Conservation (phyloP, 2,113 vertebrate species). For the Cynocephalus volans region DNA sequence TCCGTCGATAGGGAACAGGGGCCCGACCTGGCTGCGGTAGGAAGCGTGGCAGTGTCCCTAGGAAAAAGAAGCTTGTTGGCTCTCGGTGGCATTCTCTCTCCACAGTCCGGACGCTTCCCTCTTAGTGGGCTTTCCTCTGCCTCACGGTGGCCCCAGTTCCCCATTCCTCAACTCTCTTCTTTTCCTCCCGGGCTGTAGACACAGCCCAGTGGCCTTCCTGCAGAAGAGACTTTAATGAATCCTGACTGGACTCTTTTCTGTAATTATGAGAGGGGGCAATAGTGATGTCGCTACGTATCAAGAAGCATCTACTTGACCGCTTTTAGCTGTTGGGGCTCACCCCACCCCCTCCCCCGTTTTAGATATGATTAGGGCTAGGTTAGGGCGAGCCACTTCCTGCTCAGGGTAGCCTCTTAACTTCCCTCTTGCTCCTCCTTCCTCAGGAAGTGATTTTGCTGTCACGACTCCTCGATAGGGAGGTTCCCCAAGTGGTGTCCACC, state of each 20-base stretch:
- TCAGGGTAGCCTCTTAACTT: slow-evolving; percentile 77
- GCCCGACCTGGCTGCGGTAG: neutral
- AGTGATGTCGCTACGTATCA: slow-evolving; percentile 2
- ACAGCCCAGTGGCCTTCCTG: neutral
- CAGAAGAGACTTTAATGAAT: neutral
- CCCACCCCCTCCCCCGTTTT: slow-evolving; percentile 55
- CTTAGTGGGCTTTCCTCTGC: slow-evolving; percentile 57
- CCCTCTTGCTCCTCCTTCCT: slow-evolving; percentile 81
- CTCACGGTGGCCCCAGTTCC: slow-evolving; percentile 72
- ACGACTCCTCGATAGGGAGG: slow-evolving; percentile 46
- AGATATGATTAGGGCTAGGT: slow-evolving; percentile 5
- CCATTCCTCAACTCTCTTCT: slow-evolving; percentile 54
- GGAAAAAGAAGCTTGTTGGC: neutral
- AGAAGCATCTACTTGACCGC: slow-evolving; percentile 37
- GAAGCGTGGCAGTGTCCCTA: neutral
- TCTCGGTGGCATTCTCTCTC: neutral
- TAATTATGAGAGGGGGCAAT: neutral
- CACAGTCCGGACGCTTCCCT: slow-evolving; percentile 62
- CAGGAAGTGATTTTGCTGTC: slow-evolving; percentile 83
- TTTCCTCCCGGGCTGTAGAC: neutral
- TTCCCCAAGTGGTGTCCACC: neutral
- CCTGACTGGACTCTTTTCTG: neutral
- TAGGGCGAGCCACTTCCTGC: slow-evolving; percentile 82
- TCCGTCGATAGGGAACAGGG: neutral
- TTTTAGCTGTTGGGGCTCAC: neutral